Conservation (phyloP, 2,888 invertebrate species). For the Halocaridina rubra region DNA sequence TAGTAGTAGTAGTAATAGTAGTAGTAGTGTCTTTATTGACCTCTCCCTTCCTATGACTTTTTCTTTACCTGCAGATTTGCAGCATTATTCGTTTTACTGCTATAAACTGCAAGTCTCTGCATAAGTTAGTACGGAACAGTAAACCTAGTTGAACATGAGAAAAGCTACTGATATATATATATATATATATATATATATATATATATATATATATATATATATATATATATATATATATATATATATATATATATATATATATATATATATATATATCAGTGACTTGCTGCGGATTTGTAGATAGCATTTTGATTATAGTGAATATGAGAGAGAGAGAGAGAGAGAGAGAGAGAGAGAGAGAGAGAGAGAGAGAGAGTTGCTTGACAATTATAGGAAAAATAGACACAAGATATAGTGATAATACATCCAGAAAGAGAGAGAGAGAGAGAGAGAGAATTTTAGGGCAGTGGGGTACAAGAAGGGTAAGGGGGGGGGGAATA, state of each 20-base stretch:
- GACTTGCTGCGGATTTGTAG: background rate
- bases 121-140: too few relatives aligned
- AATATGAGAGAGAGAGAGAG: background rate
- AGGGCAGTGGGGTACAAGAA: background rate
- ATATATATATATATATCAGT: background rate
- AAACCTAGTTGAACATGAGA: too few relatives aligned
- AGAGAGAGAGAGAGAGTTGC: background rate
- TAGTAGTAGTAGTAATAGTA: too few relatives aligned
- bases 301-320: background rate
- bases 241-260: background rate
- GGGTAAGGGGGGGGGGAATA: background rate
- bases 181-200: conserved; percentile 14
- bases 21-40: too few relatives aligned
- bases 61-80: too few relatives aligned
- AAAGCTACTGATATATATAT: background rate
- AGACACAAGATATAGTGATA: too few relatives aligned
- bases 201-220: background rate
- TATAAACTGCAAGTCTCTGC: too few relatives aligned
- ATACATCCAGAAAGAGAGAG: too few relatives aligned
- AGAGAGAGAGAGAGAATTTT: background rate
- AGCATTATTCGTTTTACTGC: too few relatives aligned
- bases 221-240: conserved; percentile 2
- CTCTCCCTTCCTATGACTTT: too few relatives aligned
- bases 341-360: background rate
- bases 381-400: too few relatives aligned